Evolutionary conservation across 1,140 invertebrate species (phyloP), one percentile per base, ranked within the genome.

Genomic region (Steinernema khuongi): DNA sequence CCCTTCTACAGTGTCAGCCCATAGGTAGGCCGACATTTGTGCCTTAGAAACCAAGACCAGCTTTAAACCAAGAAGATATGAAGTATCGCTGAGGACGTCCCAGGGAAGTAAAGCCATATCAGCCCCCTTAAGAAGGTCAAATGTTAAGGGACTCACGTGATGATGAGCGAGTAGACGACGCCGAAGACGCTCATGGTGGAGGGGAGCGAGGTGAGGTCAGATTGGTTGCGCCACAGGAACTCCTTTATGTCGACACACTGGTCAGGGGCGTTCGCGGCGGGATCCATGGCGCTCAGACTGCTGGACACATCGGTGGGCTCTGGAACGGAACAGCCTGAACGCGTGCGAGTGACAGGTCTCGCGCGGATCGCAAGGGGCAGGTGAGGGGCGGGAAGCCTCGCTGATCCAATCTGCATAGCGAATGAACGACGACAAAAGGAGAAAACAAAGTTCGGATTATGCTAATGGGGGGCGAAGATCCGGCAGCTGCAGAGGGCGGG

Each of bases 161-260:
- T 77, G 67, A 76, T 60, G 26, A 77, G 28, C 19, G 75, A 72
- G 50, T 76, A 76, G 41, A 76, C 0, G 18, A 76, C 17, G 30
- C 74, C 75, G 32, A 76, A 76, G 74, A 66, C 29, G 67, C 43
- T 41, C 19, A 73, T 77, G 19, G 32, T 74, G 36, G 31, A 30
- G 19, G 75, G 75, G 1, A 67, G 36, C 31, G 60, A 60, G 17
- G 75, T 77, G 18, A 76, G 66, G 66, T 75, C 75, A 7, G 32
- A 32, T 74, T 70, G 66, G 29, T 76, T 77, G 7, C 60, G 31
- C 68, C 74, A 77, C 31, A 76, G 75, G 68, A 41, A 76, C 14
- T 77, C 68, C 17, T 72, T 41, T 22, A 76, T 77, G 36, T 75
- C 73, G 22, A 60, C 70, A 30, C 74, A 75, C n/a, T 72, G 44